Conservation (phyloP, 1,140 invertebrate genomes). For the Argopecten irradians region DNA sequence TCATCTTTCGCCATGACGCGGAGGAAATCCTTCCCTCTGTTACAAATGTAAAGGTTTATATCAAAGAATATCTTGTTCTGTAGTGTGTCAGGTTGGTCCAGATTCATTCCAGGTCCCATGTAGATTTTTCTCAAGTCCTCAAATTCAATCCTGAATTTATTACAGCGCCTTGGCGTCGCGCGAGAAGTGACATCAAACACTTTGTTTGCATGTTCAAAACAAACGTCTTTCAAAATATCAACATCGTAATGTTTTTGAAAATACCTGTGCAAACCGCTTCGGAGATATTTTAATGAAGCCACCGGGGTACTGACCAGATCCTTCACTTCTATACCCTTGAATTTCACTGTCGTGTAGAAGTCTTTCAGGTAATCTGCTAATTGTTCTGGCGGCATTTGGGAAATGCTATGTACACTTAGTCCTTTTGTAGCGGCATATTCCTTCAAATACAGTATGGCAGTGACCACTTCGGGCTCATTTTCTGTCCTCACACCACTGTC, state of each 20-base stretch:
- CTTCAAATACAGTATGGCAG: slow-evolving; percentile 56
- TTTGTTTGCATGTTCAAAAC: slow-evolving; percentile 64
- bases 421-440: slow-evolving; percentile 63
- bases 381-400: slow-evolving; percentile 59
- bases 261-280: slow-evolving; percentile 65
- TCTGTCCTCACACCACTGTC: slow-evolving; percentile 49
- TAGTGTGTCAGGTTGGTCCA: slow-evolving; percentile 65
- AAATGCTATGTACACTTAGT: slow-evolving; percentile 56
- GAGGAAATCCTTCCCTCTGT: slow-evolving; percentile 70
- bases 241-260: slow-evolving; percentile 64
- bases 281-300: slow-evolving; percentile 55
- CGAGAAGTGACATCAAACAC: slow-evolving; percentile 61
- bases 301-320: slow-evolving; percentile 48
- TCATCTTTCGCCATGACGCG: slow-evolving; percentile 70
- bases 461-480: slow-evolving; percentile 54
- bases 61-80: slow-evolving; percentile 73
- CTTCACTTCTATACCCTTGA: slow-evolving; percentile 53
- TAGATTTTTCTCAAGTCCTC: slow-evolving; percentile 71
- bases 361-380: slow-evolving; percentile 67
- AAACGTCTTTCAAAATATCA: slow-evolving; percentile 64
- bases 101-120: slow-evolving; percentile 65
- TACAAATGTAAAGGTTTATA: slow-evolving; percentile 69
- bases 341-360: slow-evolving; percentile 64
- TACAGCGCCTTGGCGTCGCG: slow-evolving; percentile 52
- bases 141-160: slow-evolving; percentile 63